Conservation (phyloP, 2,797 vertebrate species). For the Eulemur albifrons region DNA sequence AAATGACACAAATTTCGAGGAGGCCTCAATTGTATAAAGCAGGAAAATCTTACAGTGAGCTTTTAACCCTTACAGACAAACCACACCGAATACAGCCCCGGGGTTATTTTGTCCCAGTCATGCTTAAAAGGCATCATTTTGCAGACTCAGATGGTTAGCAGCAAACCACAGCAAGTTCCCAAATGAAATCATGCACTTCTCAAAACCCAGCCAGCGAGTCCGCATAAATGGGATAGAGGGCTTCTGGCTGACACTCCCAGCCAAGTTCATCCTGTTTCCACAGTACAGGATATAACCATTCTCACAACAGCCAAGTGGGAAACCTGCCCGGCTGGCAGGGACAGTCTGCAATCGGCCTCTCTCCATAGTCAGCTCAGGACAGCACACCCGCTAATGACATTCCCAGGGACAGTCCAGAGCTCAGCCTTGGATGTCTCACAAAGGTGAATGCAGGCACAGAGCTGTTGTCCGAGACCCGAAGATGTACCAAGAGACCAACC, state of each 20-base stretch:
- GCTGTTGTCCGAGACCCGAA: not conserved
- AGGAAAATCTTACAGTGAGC: constrained; percentile 37
- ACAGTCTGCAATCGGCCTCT: constrained; percentile 20
- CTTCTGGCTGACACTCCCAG: constrained; percentile 24
- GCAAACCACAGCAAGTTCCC: constrained; percentile 56
- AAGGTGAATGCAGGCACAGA: not conserved
- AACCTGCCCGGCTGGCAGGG: constrained; percentile 52
- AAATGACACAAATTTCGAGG: constrained; percentile 12
- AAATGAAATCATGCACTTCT: constrained; percentile 58
- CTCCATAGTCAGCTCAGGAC: constrained; percentile 12
- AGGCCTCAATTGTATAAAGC: constrained; percentile 21
- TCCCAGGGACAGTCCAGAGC: not conserved
- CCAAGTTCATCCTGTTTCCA: constrained; percentile 67
- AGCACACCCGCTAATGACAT: not conserved
- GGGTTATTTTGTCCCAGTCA: constrained; percentile 33
- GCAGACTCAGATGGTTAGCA: constrained; percentile 51
- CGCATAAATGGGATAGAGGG: not conserved
- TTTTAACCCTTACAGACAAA: constrained; percentile 33
- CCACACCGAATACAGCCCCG: constrained; percentile 36
- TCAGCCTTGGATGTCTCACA: not conserved
- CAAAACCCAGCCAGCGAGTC: constrained; percentile 35
- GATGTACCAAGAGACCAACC: not conserved
- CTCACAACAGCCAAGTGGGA: constrained; percentile 61
- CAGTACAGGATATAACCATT: constrained; percentile 60
- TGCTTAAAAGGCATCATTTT: constrained; percentile 60